Evolutionary conservation across 2,888 invertebrate genomes (phyloP), one percentile per base, ranked within the genome.

Genomic region (Nematopogon swammerdamellus): DNA sequence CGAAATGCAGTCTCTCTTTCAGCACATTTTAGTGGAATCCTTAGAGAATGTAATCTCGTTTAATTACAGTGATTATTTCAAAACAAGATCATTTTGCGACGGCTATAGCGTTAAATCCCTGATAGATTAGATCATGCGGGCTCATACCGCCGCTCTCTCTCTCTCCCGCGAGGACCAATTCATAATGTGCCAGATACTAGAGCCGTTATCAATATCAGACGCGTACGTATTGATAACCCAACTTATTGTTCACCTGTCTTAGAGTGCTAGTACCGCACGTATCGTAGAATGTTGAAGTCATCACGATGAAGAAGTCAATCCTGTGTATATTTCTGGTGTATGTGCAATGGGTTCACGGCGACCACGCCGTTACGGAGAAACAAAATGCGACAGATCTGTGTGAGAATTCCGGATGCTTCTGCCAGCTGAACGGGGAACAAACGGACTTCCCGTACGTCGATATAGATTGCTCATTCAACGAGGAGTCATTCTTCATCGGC

Each of bases 381-480:
- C 25, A 25, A 6, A 36, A 36, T 36, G 36, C 3, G 8, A 36
- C 36, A 3, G n/a, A 14, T 36, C 14, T 36, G 36, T 36, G 36
- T 14, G 36, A 36, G 11, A 36, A 36, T 36, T 36, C 36, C 11
- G 36, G 19, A 18, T 48, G 44, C 44, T 19, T 19, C 43, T 44
- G 48, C 30, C 19, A 30, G 30, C 2, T 48, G 8, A 44, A 44
- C 14, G 44, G 8, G 3, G 19, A 44, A 8, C 18, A 44, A 8
- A 3, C 46, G 5, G 72, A 72, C 53, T 64, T 52, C 52, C 61
- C 50, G 66, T 69, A 68, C 2, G 18, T 56, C 53, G 56, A 55
- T 17, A 59, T 79, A 0, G 66, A 67, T 55, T 80, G 80, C 51
- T 64, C 70, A 0, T 60, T 71, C 52, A 60, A 52, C 18, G 54